These are phyloP conservation scores for Gobionotothen gibberifrons DNA, from an alignment of 2,797 vertebrate species.

Conservation along the genomic window DNA sequence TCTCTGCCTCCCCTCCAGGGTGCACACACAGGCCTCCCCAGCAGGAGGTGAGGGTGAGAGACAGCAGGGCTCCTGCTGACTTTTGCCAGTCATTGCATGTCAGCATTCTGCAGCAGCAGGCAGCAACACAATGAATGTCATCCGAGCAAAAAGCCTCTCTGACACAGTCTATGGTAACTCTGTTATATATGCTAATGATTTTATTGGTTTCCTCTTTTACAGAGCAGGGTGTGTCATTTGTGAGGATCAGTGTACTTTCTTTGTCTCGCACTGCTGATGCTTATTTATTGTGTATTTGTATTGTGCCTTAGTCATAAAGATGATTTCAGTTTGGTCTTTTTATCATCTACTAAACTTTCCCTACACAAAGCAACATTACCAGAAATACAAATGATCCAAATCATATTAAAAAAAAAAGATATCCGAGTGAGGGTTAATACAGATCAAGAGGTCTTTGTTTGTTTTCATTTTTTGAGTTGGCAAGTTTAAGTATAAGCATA, in stretches of 20 bases:
- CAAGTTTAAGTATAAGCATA: background rate
- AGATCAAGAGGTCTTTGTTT: background rate
- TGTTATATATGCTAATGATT: constrained; percentile 52
- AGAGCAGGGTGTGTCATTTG: constrained; percentile 8
- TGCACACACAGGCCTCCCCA: constrained; percentile 65
- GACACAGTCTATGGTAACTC: constrained; percentile 50
- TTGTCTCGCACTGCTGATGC: constrained; percentile 27
- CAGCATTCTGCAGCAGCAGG: constrained; percentile 64
- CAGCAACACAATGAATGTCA: constrained; percentile 64
- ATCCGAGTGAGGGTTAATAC: background rate
- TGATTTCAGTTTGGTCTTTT: background rate
- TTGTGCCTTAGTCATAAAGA: no score
- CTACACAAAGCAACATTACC: background rate
- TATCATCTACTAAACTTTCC: background rate
- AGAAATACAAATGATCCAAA: background rate
- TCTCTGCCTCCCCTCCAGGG: constrained; percentile 45
- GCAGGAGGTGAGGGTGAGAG: constrained; percentile 75
- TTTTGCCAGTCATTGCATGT: constrained; percentile 64
- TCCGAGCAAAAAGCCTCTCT: constrained; percentile 53
- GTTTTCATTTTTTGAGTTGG: background rate
- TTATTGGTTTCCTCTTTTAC: constrained; percentile 19
- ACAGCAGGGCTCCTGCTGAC: constrained; percentile 66
- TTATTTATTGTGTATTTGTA: constrained; percentile 21
- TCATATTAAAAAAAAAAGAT: background rate
- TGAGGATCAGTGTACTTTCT: background rate